phyloP scores from a whole-genome alignment of 2,888 invertebrate species.

The Coecobrya sp. region DNA sequence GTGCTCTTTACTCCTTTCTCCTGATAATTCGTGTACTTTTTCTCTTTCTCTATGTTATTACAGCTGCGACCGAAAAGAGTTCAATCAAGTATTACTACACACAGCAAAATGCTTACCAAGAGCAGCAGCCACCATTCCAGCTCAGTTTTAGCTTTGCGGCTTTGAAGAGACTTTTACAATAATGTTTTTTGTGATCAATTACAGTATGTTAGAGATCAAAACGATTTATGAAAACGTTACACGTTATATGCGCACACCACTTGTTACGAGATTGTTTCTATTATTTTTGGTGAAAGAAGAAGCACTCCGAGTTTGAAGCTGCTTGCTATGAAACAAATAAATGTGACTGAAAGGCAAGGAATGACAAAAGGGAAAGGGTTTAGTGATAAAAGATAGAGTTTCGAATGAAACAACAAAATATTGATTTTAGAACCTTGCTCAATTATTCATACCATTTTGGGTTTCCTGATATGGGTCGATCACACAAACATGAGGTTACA shows the following conservation, averaged over 20 bases:
- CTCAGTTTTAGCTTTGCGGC: background rate
- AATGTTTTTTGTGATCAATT: too few species aligned
- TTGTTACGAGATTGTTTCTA: too few species aligned
- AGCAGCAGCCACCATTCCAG: background rate
- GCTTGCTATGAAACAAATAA: too few species aligned
- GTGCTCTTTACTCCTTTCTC: slow-evolving; percentile 13
- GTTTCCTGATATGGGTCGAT: background rate
- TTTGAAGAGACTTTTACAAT: too few species aligned
- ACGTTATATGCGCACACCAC: too few species aligned
- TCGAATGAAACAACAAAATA: background rate
- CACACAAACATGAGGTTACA: background rate
- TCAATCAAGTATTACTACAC: background rate
- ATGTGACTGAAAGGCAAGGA: too few species aligned
- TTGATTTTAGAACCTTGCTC: background rate
- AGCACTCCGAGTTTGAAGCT: too few species aligned
- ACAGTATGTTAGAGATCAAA: too few species aligned
- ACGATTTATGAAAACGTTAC: too few species aligned
- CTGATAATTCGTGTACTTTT: slow-evolving; percentile 22
- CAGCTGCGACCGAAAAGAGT: background rate
- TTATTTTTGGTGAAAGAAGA: too few species aligned
- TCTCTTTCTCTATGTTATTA: background rate
- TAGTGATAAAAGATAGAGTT: too few species aligned
- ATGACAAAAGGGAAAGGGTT: too few species aligned
- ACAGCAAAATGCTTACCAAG: background rate
- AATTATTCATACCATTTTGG: background rate